Conservation (phyloP, 2,113 vertebrate genomes). For the Cheilinus undulatus region DNA sequence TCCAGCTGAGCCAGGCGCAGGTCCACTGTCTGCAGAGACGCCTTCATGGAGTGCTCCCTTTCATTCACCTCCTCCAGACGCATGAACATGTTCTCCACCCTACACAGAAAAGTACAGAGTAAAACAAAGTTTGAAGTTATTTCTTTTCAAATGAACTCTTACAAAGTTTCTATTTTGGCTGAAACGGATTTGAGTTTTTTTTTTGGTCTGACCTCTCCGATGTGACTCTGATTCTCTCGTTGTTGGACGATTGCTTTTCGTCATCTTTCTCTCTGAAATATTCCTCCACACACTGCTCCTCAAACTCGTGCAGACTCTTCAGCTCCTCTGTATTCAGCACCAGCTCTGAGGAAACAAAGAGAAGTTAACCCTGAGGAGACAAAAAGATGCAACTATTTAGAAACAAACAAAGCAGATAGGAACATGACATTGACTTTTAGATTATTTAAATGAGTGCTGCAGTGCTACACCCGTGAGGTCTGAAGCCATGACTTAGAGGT, state of each 20-base stretch:
- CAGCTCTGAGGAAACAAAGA: constrained; percentile 84
- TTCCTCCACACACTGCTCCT: constrained; percentile 96
- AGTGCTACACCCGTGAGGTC: no score
- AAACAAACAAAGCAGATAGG: no score
- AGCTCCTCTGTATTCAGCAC: constrained; percentile 92
- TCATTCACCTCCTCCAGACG: constrained; percentile 97
- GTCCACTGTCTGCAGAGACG: constrained; percentile 94
- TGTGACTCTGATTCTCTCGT: constrained; percentile 93
- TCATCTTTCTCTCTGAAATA: constrained; percentile 96
- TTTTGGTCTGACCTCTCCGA: constrained; percentile 90
- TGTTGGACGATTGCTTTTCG: constrained; percentile 92
- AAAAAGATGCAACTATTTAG: no score
- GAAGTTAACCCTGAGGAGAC: neutral
- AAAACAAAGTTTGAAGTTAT: no score
- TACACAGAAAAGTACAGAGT: constrained; percentile 68
- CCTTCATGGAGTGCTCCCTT: constrained; percentile 95
- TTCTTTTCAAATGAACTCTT: no score
- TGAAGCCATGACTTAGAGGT: no score
- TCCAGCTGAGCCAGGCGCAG: constrained; percentile 93
- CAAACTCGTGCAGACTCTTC: constrained; percentile 94
- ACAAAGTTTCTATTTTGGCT: no score
- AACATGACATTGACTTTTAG: no score
- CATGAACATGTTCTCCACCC: constrained; percentile 99
- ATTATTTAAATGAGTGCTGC: no score
- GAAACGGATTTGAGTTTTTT: neutral